Conservation (phyloP, 2,113 vertebrate species). For the Lates calcarifer region DNA sequence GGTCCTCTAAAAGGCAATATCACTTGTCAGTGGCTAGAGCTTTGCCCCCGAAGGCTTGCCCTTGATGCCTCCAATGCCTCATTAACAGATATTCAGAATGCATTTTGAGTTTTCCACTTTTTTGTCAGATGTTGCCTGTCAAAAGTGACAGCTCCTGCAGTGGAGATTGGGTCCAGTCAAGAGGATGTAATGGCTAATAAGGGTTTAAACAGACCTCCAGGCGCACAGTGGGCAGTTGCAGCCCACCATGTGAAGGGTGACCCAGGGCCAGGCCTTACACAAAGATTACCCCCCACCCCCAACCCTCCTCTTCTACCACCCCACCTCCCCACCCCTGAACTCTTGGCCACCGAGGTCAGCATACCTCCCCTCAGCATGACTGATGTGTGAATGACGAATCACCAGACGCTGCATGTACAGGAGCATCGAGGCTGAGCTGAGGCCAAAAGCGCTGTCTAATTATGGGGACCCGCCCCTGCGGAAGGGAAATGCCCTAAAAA, state of each 20-base stretch:
- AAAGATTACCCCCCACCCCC: conserved; percentile 39
- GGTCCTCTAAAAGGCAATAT: not conserved
- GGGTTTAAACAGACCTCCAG: conserved; percentile 52
- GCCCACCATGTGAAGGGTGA: conserved; percentile 49
- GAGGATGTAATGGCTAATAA: conserved; percentile 36
- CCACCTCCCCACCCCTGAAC: conserved; percentile 28
- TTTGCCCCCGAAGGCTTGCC: not conserved
- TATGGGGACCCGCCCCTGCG: conserved; percentile 78
- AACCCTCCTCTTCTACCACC: conserved; percentile 2
- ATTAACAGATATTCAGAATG: conserved; percentile 17
- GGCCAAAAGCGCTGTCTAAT: conserved; percentile 74
- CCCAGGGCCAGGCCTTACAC: conserved; percentile 21
- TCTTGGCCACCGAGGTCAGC: conserved; percentile 50
- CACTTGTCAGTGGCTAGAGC: not conserved
- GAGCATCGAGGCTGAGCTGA: conserved; percentile 62
- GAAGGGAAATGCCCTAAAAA: conserved; percentile 75
- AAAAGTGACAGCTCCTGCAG: conserved; percentile 32
- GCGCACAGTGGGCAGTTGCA: conserved; percentile 26
- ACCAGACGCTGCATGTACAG: conserved; percentile 65
- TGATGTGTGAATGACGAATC: conserved; percentile 76
- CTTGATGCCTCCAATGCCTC: too few relatives aligned
- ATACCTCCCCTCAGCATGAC: conserved; percentile 60
- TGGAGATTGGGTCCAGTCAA: conserved; percentile 4
- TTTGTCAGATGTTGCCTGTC: conserved; percentile 30
- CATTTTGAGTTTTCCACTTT: conserved; percentile 3